Evolutionary conservation across 2,113 vertebrate genomes (phyloP).

Genomic region (Neolamprologus devosi): DNA sequence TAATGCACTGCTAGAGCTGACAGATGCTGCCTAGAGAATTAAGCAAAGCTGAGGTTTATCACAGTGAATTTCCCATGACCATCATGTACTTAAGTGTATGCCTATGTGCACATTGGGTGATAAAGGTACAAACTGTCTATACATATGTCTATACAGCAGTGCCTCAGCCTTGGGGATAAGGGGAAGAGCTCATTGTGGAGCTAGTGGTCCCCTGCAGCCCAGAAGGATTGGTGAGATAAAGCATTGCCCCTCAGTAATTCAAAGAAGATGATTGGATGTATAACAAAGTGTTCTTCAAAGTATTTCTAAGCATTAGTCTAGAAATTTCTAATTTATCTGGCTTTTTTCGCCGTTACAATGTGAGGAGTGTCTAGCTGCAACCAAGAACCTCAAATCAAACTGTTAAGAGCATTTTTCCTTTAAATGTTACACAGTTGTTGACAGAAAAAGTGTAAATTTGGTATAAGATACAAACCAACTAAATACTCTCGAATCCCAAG

Average conservation of each 20-base stretch:
- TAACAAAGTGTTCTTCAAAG: not conserved
- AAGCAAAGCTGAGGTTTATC: not conserved
- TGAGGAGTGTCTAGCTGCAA: not conserved
- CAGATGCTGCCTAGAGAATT: slow-evolving; percentile 35
- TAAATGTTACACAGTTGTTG: not conserved
- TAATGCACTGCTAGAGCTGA: slow-evolving; percentile 26
- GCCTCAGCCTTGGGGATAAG: not conserved
- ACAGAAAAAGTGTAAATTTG: not conserved
- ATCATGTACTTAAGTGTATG: not conserved
- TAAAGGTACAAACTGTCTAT: not conserved
- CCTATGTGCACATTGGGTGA: not conserved
- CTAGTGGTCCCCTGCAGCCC: not conserved
- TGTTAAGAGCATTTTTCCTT: not conserved
- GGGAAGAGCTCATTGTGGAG: not conserved
- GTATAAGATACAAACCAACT: not conserved
- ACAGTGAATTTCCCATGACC: not conserved
- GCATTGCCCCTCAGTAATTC: not conserved
- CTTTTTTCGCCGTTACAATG: not conserved
- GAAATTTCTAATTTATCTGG: not conserved
- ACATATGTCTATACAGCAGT: not conserved
- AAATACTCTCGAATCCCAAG: not conserved
- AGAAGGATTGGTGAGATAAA: not conserved
- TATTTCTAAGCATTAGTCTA: not conserved
- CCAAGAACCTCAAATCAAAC: not conserved
- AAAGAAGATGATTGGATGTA: not conserved